These are phyloP conservation scores for Dissostichus mawsoni DNA, from an alignment of 2,113 vertebrate genomes.

Conservation along the genomic window DNA sequence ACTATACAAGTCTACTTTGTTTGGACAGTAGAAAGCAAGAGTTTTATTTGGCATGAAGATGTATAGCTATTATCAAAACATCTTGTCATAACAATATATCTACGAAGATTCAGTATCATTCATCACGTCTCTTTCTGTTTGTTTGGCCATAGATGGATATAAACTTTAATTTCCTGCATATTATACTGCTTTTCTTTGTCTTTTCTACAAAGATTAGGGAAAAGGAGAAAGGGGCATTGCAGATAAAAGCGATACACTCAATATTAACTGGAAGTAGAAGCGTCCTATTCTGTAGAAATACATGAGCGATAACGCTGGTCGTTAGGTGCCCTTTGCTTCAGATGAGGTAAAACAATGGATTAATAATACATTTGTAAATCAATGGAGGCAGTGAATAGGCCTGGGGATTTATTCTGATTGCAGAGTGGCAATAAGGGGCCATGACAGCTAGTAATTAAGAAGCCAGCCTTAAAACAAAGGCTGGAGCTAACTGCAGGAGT, in stretches of 20 bases:
- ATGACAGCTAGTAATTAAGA: constrained; percentile 84
- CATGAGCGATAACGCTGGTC: constrained; percentile 41
- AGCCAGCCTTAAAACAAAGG: constrained; percentile 80
- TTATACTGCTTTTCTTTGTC: constrained; percentile 38
- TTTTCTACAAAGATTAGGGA: constrained; percentile 55
- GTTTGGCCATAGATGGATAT: constrained; percentile 37
- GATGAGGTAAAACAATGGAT: constrained; percentile 73
- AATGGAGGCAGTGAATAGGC: constrained; percentile 77
- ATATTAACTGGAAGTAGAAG: constrained; percentile 44
- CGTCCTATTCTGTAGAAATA: constrained; percentile 35
- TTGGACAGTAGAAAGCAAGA: not conserved
- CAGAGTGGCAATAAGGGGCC: constrained; percentile 80
- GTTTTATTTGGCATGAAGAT: constrained; percentile 8
- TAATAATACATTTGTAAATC: constrained; percentile 85
- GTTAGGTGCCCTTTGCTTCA: constrained; percentile 68
- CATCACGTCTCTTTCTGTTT: constrained; percentile 46
- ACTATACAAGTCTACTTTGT: not conserved
- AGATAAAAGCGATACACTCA: constrained; percentile 59
- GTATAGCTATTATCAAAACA: constrained; percentile 25
- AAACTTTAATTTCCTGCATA: constrained; percentile 69
- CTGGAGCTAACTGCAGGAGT: constrained; percentile 52
- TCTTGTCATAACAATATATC: constrained; percentile 30
- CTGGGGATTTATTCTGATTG: constrained; percentile 84
- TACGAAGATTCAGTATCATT: constrained; percentile 28
- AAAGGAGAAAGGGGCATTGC: constrained; percentile 39